Conservation (phyloP, 2,888 invertebrate genomes). For the Rhyacophila evoluta region DNA sequence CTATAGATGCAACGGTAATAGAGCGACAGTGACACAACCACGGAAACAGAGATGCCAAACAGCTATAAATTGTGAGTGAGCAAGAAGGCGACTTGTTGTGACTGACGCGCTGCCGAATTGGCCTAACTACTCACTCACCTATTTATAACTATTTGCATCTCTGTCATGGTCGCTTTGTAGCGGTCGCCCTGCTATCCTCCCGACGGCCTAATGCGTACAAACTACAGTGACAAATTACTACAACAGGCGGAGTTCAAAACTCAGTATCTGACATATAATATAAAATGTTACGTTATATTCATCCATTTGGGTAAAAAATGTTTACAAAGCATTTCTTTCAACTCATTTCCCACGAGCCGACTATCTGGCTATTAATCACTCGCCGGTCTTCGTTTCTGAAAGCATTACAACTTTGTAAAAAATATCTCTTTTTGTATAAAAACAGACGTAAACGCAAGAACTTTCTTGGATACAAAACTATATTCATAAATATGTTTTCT, state of each 20-base stretch:
- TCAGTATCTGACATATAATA: neutral
- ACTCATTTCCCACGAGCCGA: neutral
- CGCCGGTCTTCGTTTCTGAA: neutral
- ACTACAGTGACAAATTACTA: neutral
- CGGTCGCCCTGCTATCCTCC: too few relatives aligned
- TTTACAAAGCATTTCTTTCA: constrained; percentile 1
- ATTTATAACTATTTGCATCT: too few relatives aligned
- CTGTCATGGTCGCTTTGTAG: too few relatives aligned
- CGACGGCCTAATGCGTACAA: too few relatives aligned
- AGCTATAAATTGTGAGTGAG: too few relatives aligned
- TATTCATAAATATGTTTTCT: too few relatives aligned
- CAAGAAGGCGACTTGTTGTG: too few relatives aligned
- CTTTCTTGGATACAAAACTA: neutral
- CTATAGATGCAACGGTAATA: too few relatives aligned
- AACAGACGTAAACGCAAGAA: neutral
- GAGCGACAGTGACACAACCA: too few relatives aligned
- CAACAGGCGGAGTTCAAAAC: neutral
- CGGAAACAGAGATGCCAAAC: too few relatives aligned
- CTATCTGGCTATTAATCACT: neutral
- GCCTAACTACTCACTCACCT: too few relatives aligned
- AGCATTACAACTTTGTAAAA: neutral
- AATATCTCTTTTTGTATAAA: neutral
- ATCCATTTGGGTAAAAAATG: neutral
- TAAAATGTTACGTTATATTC: neutral
- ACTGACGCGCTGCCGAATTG: too few relatives aligned